These are phyloP conservation scores for Setipinna tenuifilis DNA, from an alignment of 2,797 vertebrate genomes.

Conservation along the genomic window DNA sequence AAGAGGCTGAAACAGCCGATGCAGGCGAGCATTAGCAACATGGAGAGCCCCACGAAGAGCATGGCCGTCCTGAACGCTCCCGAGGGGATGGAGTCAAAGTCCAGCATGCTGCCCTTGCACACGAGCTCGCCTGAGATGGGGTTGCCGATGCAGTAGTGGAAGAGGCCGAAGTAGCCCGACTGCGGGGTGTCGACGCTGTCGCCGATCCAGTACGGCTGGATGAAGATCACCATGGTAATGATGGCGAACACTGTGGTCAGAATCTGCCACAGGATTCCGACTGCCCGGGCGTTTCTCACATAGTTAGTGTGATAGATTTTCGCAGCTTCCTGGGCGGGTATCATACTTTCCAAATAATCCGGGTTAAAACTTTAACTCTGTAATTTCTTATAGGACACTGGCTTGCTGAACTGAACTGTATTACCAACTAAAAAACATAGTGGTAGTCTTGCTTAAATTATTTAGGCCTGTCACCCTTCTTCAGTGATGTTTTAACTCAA, in stretches of 20 bases:
- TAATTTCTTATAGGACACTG: neutral
- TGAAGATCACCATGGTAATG: conserved; percentile 92
- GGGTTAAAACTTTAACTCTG: neutral
- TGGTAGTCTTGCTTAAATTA: neutral
- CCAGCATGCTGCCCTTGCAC: conserved; percentile 92
- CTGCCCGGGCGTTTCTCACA: conserved; percentile 89
- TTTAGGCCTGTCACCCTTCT: neutral
- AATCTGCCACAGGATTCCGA: conserved; percentile 93
- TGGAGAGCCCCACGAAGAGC: conserved; percentile 95
- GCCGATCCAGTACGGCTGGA: conserved; percentile 98
- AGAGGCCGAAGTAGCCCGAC: conserved; percentile 96
- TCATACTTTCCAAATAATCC: conserved; percentile 61
- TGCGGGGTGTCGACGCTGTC: conserved; percentile 95
- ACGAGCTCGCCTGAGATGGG: conserved; percentile 93
- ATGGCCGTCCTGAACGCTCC: conserved; percentile 96
- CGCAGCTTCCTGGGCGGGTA: conserved; percentile 92
- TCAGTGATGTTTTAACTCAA: neutral
- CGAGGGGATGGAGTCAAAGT: conserved; percentile 94
- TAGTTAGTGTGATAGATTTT: conserved; percentile 98
- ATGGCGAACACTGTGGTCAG: conserved; percentile 94
- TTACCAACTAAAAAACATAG: neutral
- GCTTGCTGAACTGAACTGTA: neutral
- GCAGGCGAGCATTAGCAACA: conserved; percentile 91
- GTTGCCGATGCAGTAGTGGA: conserved; percentile 96
- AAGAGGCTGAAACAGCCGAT: conserved; percentile 95